phyloP scores from a whole-genome alignment of 2,113 vertebrate species.

The Heterocephalus glaber region DNA sequence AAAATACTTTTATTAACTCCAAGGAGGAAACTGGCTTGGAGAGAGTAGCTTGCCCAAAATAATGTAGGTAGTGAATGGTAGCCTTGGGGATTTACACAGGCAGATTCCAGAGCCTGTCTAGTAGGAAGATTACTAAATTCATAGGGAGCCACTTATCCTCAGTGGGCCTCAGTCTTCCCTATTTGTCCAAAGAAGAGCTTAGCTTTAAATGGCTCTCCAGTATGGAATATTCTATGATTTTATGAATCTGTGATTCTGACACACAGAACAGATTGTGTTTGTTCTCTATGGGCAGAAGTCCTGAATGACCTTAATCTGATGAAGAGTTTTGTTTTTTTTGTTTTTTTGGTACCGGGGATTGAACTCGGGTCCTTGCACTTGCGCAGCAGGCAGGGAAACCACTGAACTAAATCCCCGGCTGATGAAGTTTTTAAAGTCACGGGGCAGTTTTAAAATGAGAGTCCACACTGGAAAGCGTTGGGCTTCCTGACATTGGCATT shows the following conservation, averaged over 20 bases:
- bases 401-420: neutral
- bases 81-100: neutral
- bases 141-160: neutral
- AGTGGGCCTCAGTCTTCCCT: neutral
- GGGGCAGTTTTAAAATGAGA: neutral
- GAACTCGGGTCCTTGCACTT: too few species aligned
- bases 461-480: neutral
- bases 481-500: neutral
- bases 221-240: neutral
- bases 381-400: too few species aligned
- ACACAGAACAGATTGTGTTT: neutral
- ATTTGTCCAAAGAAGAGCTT: neutral
- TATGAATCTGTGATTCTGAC: neutral
- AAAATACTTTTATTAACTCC: neutral
- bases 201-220: neutral
- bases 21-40: neutral
- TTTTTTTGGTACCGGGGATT: too few species aligned
- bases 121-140: neutral
- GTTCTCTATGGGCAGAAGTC: neutral
- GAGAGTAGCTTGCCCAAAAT: neutral
- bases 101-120: neutral
- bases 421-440: conserved; percentile 33
- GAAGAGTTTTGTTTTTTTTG: conserved; percentile 50
- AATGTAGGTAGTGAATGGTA: neutral
- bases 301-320: conserved; percentile 6